Conservation (phyloP, 2,797 vertebrate genomes). For the Microcaecilia unicolor region DNA sequence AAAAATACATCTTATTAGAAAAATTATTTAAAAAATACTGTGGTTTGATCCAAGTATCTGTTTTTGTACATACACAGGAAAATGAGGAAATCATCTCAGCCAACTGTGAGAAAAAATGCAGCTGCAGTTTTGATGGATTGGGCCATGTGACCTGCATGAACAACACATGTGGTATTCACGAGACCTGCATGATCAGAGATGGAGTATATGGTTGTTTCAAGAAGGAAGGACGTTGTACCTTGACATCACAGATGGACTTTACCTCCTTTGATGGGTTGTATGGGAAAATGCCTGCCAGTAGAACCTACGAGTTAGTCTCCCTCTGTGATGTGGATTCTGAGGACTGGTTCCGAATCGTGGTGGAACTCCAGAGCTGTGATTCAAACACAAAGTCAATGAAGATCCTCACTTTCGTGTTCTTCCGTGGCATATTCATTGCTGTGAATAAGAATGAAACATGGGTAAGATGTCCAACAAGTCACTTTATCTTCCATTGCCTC, state of each 20-base stretch:
- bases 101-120: slow-evolving; percentile 39
- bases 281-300: slow-evolving; percentile 17
- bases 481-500: no score
- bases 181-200: slow-evolving; percentile 34
- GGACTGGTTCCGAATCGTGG: slow-evolving; percentile 48
- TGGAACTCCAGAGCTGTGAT: slow-evolving; percentile 40
- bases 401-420: slow-evolving; percentile 38
- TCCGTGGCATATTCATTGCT: slow-evolving; percentile 35
- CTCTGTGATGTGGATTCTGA: slow-evolving; percentile 21
- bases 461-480: no score
- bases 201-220: slow-evolving; percentile 42
- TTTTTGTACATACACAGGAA: slow-evolving; percentile 24
- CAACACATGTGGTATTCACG: slow-evolving; percentile 20
- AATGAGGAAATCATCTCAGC: slow-evolving; percentile 34
- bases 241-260: slow-evolving; percentile 23
- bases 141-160: slow-evolving; percentile 40
- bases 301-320: slow-evolving; percentile 40
- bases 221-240: slow-evolving; percentile 27
- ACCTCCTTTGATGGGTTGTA: slow-evolving; percentile 48
- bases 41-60: neutral
- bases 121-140: slow-evolving; percentile 41
- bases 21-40: neutral
- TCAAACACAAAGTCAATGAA: neutral
- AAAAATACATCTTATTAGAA: no score
- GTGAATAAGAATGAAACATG: slow-evolving; percentile 48